Base-by-base conservation (phyloP, 2,797 vertebrate genomes). In the Poeciliopsis infans region DNA sequence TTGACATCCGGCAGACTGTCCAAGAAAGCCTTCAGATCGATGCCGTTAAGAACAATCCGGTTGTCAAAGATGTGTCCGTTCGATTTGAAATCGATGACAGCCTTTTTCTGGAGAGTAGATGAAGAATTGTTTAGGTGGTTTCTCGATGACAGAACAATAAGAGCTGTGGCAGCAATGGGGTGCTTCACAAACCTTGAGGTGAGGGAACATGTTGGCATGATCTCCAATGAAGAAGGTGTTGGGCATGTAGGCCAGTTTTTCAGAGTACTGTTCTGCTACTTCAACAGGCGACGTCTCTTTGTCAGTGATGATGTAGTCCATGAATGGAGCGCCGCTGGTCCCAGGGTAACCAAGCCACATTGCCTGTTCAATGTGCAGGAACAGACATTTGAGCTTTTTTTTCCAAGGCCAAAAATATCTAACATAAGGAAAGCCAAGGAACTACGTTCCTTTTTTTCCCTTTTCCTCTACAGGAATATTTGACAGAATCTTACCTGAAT, bases 281-380 rank as follows among this genome's bases (percentile, higher is more conserved):
- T 99, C 98, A 5, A 95, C 31, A 15, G 98, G 98, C 3, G 98
- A 99, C 0, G 98, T 99, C 93, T 99, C 98, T 91, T 98, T 97
- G 93, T 99, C 98, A 61, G 96, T 96, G 89, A 99, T 94, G 59
- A 99, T 98, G 87, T 99, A 99, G 92, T 99, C 98, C 98, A 99
- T 99, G 90, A 99, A 99, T 57, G 97, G 95, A 0, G 98, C 98
- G 2, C 98, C 98, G 72, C 98, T 99, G 80, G 98, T 99, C 83
- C 98, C 98, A 79, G 98, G 98, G 89, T 99, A 99, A 1, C 98
- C 98, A 55, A 99, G 93, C 98, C 98, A 99, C 98, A 99, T 99
- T 0, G 97, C 93, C 98, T 99, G 75, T 71, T 68, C 36, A 79
- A 78, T 0, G 7, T 8, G 1, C 2, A 57, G 3, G 74, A 13